Percentiles rank a stretch among this genome's conserved stretches.
Evolutionary conservation across 30 jellyfish, hydroid and myxozoan species (phyloP).

Genomic region (Aurelia aurita): DNA sequence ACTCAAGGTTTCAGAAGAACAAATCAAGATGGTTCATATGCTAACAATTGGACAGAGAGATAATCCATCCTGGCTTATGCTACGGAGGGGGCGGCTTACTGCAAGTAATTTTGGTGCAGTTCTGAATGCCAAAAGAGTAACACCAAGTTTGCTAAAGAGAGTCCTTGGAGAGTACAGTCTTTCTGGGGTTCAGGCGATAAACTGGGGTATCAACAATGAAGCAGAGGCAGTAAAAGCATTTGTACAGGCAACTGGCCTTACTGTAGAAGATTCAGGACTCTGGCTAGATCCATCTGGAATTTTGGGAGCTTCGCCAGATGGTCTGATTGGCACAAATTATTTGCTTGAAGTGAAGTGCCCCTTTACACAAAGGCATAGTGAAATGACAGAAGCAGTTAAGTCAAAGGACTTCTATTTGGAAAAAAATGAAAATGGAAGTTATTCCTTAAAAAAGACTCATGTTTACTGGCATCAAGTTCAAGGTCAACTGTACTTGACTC

Average conservation of each 20-base stretch:
- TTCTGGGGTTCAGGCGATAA: constrained; percentile 15
- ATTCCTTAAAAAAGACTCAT: no score
- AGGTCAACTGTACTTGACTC: no score
- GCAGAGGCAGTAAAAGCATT: constrained; percentile 33
- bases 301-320: constrained; percentile 20
- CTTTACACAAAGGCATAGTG: constrained; percentile 12
- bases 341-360: constrained; percentile 43
- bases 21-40: background rate
- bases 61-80: constrained; percentile 28
- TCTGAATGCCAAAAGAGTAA: constrained; percentile 22
- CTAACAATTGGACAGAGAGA: constrained; percentile 37
- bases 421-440: no score
- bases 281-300: background rate
- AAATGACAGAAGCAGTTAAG: no score
- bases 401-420: no score
- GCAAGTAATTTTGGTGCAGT: constrained; percentile 38
- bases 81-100: constrained; percentile 33
- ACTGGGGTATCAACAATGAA: constrained; percentile 36
- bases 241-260: background rate
- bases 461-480: no score
- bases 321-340: background rate
- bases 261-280: background rate
- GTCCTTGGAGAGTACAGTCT: constrained; percentile 4
- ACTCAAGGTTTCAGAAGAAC: background rate
- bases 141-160: constrained; percentile 5